A percentile compares a stretch with the other conserved stretches of the same genome.
These are phyloP conservation scores for Silvanus unidentatus DNA, from an alignment of 2,888 invertebrate genomes.

Conservation along the genomic window DNA sequence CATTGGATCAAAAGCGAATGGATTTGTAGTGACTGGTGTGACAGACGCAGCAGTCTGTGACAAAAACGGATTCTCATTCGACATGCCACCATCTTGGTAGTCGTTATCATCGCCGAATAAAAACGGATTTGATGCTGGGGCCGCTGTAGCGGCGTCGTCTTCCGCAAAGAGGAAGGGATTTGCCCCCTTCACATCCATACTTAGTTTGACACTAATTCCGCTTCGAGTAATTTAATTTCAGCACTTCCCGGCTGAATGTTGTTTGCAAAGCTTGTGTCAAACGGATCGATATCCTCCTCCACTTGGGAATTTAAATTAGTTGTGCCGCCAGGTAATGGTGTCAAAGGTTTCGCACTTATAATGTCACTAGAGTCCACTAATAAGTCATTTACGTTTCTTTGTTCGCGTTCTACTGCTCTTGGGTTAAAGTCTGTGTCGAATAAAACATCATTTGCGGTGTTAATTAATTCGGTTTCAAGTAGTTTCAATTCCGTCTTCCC, in stretches of 20 bases:
- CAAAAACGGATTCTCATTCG: constrained; percentile 66
- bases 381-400: constrained; percentile 29
- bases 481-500: constrained; percentile 74
- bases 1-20: constrained; percentile 54
- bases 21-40: constrained; percentile 52
- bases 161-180: constrained; percentile 77
- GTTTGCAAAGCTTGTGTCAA: constrained; percentile 75
- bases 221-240: constrained; percentile 71
- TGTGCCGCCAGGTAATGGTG: constrained; percentile 39
- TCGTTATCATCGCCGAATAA: constrained; percentile 51
- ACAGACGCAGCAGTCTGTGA: constrained; percentile 42
- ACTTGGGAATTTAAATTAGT: constrained; percentile 44
- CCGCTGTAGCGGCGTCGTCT: constrained; percentile 55
- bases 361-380: constrained; percentile 33
- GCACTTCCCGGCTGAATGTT: constrained; percentile 70
- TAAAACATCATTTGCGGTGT: constrained; percentile 42
- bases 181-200: constrained; percentile 49
- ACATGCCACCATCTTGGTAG: constrained; percentile 27
- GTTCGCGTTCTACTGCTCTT: constrained; percentile 40
- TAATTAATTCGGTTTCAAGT: constrained; percentile 67
- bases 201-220: constrained; percentile 56
- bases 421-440: constrained; percentile 52
- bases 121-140: constrained; percentile 62
- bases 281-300: constrained; percentile 64
- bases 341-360: constrained; percentile 42